A percentile compares a stretch with the other conserved stretches of the same genome.
phyloP scores from a whole-genome alignment of 2,888 invertebrate species.

The Silvanus unidentatus region DNA sequence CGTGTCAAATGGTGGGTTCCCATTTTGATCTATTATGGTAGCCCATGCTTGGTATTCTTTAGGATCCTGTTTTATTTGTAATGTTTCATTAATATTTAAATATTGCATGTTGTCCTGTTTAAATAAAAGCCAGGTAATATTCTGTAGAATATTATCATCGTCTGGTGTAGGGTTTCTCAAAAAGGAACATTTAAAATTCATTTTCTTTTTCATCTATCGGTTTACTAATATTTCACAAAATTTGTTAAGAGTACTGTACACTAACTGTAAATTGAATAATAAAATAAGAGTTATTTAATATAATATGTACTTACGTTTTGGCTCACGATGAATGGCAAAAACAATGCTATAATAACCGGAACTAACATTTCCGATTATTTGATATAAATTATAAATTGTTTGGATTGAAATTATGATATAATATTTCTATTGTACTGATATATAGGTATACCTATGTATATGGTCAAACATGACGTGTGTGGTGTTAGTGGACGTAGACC shows the following conservation, averaged over 20 bases:
- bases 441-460: no score
- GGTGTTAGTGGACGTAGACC: no score
- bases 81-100: slow-evolving; percentile 1
- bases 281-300: no score
- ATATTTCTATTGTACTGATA: no score
- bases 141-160: neutral
- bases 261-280: no score
- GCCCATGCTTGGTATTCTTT: neutral
- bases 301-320: no score
- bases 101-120: neutral
- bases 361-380: no score
- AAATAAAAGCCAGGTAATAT: neutral
- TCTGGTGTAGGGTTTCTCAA: neutral
- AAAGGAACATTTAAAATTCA: neutral
- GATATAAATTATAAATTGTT: no score
- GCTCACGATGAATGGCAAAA: no score
- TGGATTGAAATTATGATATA: no score
- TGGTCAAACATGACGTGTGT: no score
- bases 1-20: slow-evolving; percentile 3
- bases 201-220: neutral
- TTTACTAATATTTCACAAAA: neutral
- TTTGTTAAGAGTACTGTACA: neutral
- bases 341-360: no score
- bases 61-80: neutral
- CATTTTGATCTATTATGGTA: neutral